These are phyloP conservation scores for Colostygia pectinataria DNA, from an alignment of 2,888 invertebrate genomes.

Conservation along the genomic window DNA sequence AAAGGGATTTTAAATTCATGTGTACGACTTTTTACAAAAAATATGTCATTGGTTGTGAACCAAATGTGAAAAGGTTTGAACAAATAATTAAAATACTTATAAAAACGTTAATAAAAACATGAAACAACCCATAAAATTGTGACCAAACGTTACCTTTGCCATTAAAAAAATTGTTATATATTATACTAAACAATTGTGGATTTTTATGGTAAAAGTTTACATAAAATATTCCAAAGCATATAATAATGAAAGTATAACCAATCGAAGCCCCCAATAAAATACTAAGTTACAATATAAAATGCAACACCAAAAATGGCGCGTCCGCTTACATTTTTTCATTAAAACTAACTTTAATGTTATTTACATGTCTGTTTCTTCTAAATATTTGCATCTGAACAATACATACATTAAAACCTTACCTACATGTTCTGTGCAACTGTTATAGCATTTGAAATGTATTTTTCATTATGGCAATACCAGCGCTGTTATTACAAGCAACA, in stretches of 20 bases:
- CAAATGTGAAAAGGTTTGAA: not conserved
- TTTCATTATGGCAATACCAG: conserved; percentile 53
- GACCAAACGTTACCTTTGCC: conserved; percentile 10
- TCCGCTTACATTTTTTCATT: conserved; percentile 41
- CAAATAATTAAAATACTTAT: not conserved
- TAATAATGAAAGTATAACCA: conserved; percentile 22
- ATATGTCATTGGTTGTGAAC: too few relatives aligned
- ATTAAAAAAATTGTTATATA: not conserved
- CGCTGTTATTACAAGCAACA: conserved; percentile 53
- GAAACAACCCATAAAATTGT: conserved; percentile 20
- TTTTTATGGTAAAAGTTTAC: not conserved
- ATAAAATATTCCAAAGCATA: conserved; percentile 7
- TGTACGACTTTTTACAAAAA: not conserved
- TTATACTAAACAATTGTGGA: not conserved
- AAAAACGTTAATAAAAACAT: not conserved
- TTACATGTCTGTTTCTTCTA: conserved; percentile 79
- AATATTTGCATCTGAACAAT: conserved; percentile 83
- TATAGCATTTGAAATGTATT: conserved; percentile 49
- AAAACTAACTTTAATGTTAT: conserved; percentile 60
- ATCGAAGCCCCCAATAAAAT: conserved; percentile 54
- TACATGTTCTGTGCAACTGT: conserved; percentile 77
- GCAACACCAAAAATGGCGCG: conserved; percentile 62
- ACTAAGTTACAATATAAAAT: conserved; percentile 60
- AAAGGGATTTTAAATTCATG: not conserved
- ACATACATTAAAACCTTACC: conserved; percentile 80